Evolutionary conservation across 2,797 vertebrate species (phyloP), one percentile per base, ranked within the genome.

Genomic region (Pantherophis alleghaniensis): DNA sequence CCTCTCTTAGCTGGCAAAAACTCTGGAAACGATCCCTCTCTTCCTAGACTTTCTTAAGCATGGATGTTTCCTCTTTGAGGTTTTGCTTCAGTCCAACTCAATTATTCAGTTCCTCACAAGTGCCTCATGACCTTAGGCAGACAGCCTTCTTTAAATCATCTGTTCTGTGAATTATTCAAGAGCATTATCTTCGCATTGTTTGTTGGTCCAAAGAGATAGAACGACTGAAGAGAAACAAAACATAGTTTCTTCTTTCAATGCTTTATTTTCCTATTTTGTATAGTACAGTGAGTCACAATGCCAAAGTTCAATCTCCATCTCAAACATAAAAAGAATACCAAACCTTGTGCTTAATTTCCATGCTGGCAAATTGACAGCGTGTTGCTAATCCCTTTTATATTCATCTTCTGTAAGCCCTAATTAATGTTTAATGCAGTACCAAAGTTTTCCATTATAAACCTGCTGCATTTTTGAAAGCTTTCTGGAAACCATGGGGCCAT

Each of bases 391-490:
- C n/a, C 83, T 55, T 94, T 92, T 93, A 90, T 92, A 87, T 92
- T 93, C 88, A 0, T 92, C 86, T 95, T 90, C 0, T 91, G n/a
- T 94, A 96, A 95, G n/a, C 12, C 86, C 91, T 96, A 93, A 95
- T 97, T 95, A 97, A 97, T 95, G 86, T 96, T 97, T 97, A 95
- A 97, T 96, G 94, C 91, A 83, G 88, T 94, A 94, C 93, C 61
- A 1, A 95, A 95, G 60, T 95, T 94, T 97, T 96, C 95, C 96
- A 96, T 96, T 96, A 97, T 92, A 66, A 83, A 93, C 92, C 94
- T 92, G 79, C 63, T 96, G 96, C 95, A 95, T 92, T 94, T 92
- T 63, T 61, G 86, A 89, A 94, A 91, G 93, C 95, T 97, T 96
- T 97, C 96, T 96, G 88, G 95, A 90, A 97, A 93, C 94, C 94